Base-by-base conservation (phyloP, 1,140 invertebrate species). In the Hylaeus volcanicus region DNA sequence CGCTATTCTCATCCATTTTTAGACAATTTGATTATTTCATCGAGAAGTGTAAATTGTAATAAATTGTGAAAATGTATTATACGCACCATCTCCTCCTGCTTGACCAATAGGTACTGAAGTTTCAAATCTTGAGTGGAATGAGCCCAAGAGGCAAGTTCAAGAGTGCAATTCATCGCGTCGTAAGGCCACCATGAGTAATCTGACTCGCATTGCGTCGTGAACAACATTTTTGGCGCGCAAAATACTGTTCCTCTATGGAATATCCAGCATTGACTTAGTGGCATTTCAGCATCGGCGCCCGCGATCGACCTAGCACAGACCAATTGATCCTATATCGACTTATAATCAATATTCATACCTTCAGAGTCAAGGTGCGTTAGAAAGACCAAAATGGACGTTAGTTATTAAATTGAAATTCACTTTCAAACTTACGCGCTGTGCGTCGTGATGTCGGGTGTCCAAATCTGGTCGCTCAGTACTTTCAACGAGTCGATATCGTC, bases 91-190 rank as follows among this genome's bases (percentile, higher is more conserved):
- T 6, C 5, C 45, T 45, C 6, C 45, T 45, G 45, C 26, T 26
- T 26, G 26, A 26, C 26, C 0, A 26, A 26, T 26, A 26, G 26
- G 26, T 26, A 0, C 26, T 26, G 26, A 26, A 26, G 26, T 26
- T 26, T 26, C 26, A 26, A 26, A 26, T 26, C 26, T 26, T 26
- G 26, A 4, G 92, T 93, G 3, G 90, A 93, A 71, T 95, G 92
- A 72, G 95, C 93, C 95, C 95, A 95, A 1, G 91, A 90, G 3
- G 81, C 87, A 5, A 93, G 43, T 56, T 90, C 43, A 6, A 93
- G 53, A 1, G 79, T 86, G 53, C 93, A 93, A 70, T 92, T 90
- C 70, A 92, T 85, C n/a, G 55, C 55, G 71, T 93, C 91, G 64
- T 89, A 92, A 2, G 93, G 93, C 91, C 91, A 93, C 81, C 90